A percentile compares a stretch with the other conserved stretches of the same genome.
Evolutionary conservation across 37 sponge, comb jelly and placozoan genomes (phyloP).

Genomic region (Axinella damicornis): DNA sequence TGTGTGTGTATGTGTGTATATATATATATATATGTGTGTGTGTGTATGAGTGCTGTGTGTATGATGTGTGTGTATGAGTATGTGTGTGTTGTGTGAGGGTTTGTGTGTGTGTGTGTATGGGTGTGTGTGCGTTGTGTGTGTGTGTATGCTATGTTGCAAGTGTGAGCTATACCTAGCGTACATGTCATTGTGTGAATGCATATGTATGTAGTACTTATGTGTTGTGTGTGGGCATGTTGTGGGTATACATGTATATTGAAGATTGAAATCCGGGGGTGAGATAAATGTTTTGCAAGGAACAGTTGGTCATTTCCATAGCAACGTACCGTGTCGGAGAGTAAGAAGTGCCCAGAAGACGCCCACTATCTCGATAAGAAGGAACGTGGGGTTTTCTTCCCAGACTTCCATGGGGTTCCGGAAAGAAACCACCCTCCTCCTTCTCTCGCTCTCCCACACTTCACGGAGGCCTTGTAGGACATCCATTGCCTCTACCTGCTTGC

Average conservation of each 20-base stretch:
- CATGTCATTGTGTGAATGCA: too few species aligned
- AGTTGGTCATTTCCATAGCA: not conserved
- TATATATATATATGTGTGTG: slow-evolving; percentile 1
- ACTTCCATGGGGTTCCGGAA: slow-evolving; percentile 41
- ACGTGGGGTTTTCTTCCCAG: slow-evolving; percentile 47
- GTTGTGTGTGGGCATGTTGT: slow-evolving; percentile 5
- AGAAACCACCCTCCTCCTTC: slow-evolving; percentile 4
- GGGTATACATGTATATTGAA: not conserved
- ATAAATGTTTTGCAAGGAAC: not conserved
- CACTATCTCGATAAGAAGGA: slow-evolving; percentile 1
- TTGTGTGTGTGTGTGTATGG: too few species aligned
- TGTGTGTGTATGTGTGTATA: too few species aligned
- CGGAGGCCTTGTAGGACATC: not conserved
- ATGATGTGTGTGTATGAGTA: too few species aligned
- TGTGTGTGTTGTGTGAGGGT: too few species aligned
- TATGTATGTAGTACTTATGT: too few species aligned
- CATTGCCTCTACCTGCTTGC: too few species aligned
- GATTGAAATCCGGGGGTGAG: not conserved
- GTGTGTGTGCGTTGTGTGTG: too few species aligned
- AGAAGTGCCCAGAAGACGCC: slow-evolving; percentile 15
- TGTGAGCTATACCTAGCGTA: too few species aligned
- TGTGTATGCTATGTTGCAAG: too few species aligned
- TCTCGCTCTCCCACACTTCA: slow-evolving; percentile 13
- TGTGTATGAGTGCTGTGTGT: not conserved
- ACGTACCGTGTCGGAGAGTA: slow-evolving; percentile 39